phyloP scores from a whole-genome alignment of 2,113 vertebrate species.

The Indicator indicator region DNA sequence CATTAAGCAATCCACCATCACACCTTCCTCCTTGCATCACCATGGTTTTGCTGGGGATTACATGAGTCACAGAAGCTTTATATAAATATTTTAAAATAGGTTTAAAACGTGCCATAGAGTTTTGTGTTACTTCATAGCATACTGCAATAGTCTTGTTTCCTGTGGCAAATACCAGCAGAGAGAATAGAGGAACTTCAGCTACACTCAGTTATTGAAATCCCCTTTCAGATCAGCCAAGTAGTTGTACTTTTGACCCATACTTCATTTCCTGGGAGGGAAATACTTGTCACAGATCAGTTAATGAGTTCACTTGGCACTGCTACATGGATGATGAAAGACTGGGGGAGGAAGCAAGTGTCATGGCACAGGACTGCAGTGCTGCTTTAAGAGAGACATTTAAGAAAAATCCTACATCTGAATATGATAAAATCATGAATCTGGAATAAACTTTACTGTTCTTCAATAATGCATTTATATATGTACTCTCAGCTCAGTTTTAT shows the following conservation, averaged over 20 bases:
- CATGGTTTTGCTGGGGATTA: neutral
- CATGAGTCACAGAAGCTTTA: neutral
- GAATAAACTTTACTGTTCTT: neutral
- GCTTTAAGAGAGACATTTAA: neutral
- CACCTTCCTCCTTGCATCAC: neutral
- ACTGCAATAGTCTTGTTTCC: neutral
- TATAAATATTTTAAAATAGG: neutral
- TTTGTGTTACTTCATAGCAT: neutral
- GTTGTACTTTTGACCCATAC: neutral
- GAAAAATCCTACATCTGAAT: neutral
- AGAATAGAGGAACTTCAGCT: neutral
- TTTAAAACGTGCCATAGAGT: neutral
- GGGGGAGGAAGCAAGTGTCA: neutral
- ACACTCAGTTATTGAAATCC: neutral
- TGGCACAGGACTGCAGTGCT: rapidly evolving
- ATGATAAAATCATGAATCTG: neutral
- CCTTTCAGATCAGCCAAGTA: neutral
- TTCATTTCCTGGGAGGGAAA: neutral
- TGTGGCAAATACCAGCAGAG: neutral
- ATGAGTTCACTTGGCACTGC: neutral
- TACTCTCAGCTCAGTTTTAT: neutral
- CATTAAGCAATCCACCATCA: neutral
- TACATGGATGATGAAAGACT: neutral
- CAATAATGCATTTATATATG: neutral
- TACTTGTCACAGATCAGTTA: neutral